A percentile compares a stretch with the other conserved stretches of the same genome.
phyloP scores from a whole-genome alignment of 1,140 invertebrate genomes.

The Batillaria attramentaria region DNA sequence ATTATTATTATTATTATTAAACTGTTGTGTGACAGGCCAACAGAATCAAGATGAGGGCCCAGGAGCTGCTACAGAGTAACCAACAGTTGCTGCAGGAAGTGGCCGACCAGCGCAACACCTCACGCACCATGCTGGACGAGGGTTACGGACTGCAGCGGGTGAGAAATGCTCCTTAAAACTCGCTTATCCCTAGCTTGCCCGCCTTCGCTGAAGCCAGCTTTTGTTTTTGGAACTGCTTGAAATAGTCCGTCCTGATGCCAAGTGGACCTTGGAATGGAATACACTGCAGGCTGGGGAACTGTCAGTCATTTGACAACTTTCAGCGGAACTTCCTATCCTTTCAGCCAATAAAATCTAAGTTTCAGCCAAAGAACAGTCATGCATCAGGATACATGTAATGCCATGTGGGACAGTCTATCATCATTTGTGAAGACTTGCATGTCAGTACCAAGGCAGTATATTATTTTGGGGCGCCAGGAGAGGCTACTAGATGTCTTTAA shows the following conservation, averaged over 20 bases:
- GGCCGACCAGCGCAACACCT: slow-evolving; percentile 60
- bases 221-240: not conserved
- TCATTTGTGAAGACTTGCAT: no score
- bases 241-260: not conserved
- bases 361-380: no score
- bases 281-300: no score
- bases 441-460: no score
- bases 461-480: no score
- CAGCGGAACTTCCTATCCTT: no score
- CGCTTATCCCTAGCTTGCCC: not conserved
- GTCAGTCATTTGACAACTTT: no score
- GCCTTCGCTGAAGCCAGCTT: not conserved
- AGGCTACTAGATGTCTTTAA: no score
- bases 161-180: not conserved
- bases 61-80: slow-evolving; percentile 77
- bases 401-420: no score
- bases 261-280: not conserved
- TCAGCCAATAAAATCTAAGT: no score
- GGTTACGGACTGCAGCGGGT: slow-evolving; percentile 61
- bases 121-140: slow-evolving; percentile 56
- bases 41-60: slow-evolving; percentile 72
- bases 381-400: no score
- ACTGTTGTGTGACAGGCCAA: no score
- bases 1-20: slow-evolving; percentile 1
- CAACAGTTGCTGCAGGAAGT: slow-evolving; percentile 67